Base-by-base conservation (phyloP, 2,797 vertebrate genomes). In the Sebastes iracundus region DNA sequence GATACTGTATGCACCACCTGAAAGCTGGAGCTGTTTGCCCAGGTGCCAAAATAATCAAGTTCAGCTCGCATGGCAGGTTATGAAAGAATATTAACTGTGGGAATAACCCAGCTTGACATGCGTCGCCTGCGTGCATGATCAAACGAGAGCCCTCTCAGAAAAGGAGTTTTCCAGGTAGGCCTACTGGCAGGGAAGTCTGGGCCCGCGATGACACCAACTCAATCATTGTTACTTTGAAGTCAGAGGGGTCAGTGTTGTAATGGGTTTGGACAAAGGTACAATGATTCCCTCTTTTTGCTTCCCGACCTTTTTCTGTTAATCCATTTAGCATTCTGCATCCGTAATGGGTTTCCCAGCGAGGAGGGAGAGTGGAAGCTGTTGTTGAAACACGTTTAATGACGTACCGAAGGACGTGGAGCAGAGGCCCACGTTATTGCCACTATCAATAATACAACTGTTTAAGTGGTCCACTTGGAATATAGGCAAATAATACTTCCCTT, bases 1-100 rank as follows among this genome's bases (percentile, higher is more conserved):
- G 93, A 94, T 93, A 94, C 92, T 83, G 91, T 91, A 90, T 88
- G 92, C 94, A 90, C 90, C 93, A 92, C 91, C 91, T 93, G 92
- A 94, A 94, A 89, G 90, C 93, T 82, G 87, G 59, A 91, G 93
- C 92, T 94, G 94, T 95, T 95, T 94, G 94, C 94, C 95, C 92
- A 92, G 92, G 93, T 96, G 95, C 95, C 95, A 96, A 96, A 96
- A 96, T 96, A 96, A 96, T 96, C 96, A 96, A 95, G 94, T 95
- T 95, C 92, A 93, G 94, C 93, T 88, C 79, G 89, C 93, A 94
- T 96, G 95, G 96, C 93, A 88, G 95, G 94, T 95, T 95, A 95
- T 96, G 95, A 96, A 96, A 96, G 95, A 96, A 95, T 96, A 96
- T 96, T 95, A 96, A 96, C 95, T 96, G 93, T 95, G 95, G 95